Base-by-base conservation (phyloP, 2,113 vertebrate species). In the Gymnocephalus cernua region DNA sequence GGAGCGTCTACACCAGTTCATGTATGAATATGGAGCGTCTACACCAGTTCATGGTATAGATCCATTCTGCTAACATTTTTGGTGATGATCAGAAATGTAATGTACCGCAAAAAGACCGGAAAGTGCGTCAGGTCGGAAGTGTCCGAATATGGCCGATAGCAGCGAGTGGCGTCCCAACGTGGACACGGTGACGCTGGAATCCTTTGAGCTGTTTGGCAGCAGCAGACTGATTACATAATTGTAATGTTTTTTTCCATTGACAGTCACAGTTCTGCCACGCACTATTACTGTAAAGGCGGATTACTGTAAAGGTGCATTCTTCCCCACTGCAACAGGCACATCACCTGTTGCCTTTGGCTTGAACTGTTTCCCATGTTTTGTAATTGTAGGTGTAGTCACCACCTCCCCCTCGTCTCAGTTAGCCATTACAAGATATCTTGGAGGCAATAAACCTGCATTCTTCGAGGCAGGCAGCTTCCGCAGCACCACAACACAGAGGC, bases 381-480 rank as follows among this genome's bases (percentile, higher is more conserved):
- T 89, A 90, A 93, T 87, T 71, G 74, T 79, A 76, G 87, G 80
- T 51, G 50, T 32, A 82, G 88, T 90, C 92, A 88, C 73, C 25
- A 35, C 79, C 75, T 67, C 88, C 89, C 72, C 84, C 79, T 80
- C 56, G 1, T 77, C 74, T 68, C 79, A 59, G 25, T 54, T 74
- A 79, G 74, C 65, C 83, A 85, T 90, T 87, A 87, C 85, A 79
- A 85, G 73, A 69, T 75, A 86, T 79, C 90, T 91, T 16, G 2
- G 14, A 81, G 85, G 73, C 75, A 78, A 70, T 88, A 84, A 90
- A 86, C 23, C 73, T n/a, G 45, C 61, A 59, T 84, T 90, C 86
- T 56, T 82, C 0, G 0, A 59, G 68, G 41, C 45, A 53, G 45
- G 66, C 74, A 23, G 58, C 88, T 53, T 83, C 69, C 16, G 18